Evolutionary conservation across 2,113 vertebrate species (phyloP).

Genomic region (Antidorcas marsupialis): DNA sequence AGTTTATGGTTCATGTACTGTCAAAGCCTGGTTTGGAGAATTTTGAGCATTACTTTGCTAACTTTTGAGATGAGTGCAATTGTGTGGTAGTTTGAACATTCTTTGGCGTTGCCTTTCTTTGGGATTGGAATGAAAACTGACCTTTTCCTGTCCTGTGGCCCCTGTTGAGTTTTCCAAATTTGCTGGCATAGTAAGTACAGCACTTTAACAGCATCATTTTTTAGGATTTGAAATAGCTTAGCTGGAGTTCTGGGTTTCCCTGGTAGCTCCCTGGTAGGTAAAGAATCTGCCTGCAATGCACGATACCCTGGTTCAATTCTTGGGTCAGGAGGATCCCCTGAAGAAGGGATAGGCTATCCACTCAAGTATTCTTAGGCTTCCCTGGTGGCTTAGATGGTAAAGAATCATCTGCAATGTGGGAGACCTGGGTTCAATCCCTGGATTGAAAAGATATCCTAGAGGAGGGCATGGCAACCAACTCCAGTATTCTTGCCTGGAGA

Average conservation of each 20-base stretch:
- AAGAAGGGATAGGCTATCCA: not conserved
- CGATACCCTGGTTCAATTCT: fast-evolving
- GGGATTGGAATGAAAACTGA: not conserved
- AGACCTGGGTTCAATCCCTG: not conserved
- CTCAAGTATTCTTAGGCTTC: not conserved
- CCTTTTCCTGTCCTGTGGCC: not conserved
- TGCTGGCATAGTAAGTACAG: not conserved
- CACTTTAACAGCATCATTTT: not conserved
- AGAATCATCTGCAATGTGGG: not conserved
- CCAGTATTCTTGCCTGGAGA: not conserved
- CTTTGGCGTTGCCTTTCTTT: not conserved
- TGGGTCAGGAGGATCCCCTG: not conserved
- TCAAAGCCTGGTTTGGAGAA: not conserved
- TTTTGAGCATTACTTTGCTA: not conserved
- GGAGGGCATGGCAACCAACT: not conserved
- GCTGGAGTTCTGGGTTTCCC: not conserved
- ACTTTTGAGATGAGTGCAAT: not conserved
- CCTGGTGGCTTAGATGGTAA: not conserved
- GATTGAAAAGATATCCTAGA: not conserved
- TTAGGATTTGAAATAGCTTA: not conserved
- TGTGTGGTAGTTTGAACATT: not conserved
- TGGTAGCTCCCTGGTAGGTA: not conserved
- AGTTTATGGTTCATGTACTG: not conserved
- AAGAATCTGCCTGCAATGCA: not conserved
- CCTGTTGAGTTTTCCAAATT: not conserved